These are phyloP conservation scores for Platalea minor DNA, from an alignment of 2,797 vertebrate genomes.

Conservation along the genomic window DNA sequence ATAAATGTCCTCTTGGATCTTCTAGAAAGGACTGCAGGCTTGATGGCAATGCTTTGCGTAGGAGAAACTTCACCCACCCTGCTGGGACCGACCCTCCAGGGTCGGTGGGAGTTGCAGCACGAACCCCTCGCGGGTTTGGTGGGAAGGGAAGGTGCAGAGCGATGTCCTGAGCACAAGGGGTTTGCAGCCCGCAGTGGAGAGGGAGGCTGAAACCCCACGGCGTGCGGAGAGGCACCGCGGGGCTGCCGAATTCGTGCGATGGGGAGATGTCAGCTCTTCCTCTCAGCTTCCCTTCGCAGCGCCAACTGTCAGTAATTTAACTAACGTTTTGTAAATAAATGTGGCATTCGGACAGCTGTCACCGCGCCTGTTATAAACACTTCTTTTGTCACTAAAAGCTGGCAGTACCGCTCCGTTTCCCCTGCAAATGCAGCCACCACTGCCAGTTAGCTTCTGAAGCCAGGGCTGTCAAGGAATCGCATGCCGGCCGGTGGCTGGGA, in stretches of 20 bases:
- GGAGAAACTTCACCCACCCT: neutral
- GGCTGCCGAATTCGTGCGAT: neutral
- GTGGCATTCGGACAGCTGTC: constrained; percentile 79
- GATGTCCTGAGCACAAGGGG: neutral
- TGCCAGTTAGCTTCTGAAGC: constrained; percentile 59
- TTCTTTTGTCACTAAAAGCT: constrained; percentile 73
- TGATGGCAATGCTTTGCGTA: accelerated
- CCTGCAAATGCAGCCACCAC: constrained; percentile 23
- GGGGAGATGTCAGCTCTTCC: constrained; percentile 64
- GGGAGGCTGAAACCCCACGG: neutral
- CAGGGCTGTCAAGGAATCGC: constrained; percentile 31
- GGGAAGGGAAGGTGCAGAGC: neutral
- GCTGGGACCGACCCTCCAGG: neutral
- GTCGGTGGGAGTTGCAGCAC: accelerated
- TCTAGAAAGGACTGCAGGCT: neutral
- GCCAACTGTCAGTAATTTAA: constrained; percentile 79
- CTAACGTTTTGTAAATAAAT: constrained; percentile 78
- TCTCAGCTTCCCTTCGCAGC: constrained; percentile 58
- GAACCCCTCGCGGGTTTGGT: accelerated
- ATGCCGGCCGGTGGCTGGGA: neutral
- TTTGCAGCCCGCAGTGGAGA: neutral
- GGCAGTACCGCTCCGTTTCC: constrained; percentile 52
- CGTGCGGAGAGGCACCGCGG: neutral
- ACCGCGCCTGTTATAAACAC: constrained; percentile 68
- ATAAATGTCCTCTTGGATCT: neutral